A percentile compares a stretch with the other conserved stretches of the same genome.
Conservation (phyloP, 2,797 vertebrate species). For the Carduelis carduelis region DNA sequence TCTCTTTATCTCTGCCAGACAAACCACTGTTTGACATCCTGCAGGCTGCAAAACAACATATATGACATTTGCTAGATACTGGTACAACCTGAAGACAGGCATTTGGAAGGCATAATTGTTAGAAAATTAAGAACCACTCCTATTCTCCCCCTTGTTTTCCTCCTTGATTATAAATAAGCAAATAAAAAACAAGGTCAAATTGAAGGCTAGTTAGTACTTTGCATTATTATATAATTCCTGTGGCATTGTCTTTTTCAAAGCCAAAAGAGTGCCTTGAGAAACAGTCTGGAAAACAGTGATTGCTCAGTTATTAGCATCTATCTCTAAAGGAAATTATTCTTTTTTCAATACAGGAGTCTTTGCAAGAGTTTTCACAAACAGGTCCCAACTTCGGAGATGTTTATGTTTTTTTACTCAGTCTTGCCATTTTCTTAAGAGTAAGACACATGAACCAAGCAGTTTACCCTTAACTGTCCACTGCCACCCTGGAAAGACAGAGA, state of each 20-base stretch:
- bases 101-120: background rate
- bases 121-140: background rate
- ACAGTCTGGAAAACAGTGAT: background rate
- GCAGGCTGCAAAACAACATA: background rate
- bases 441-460: background rate
- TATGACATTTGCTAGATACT: background rate
- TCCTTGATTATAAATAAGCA: background rate
- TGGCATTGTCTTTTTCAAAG: background rate
- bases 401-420: background rate
- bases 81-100: background rate
- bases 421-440: background rate
- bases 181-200: background rate
- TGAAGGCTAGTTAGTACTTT: background rate
- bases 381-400: background rate
- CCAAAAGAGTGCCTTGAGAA: background rate
- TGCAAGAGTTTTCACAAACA: background rate
- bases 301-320: background rate
- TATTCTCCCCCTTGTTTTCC: background rate
- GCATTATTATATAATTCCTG: background rate
- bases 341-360: background rate
- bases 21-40: background rate
- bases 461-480: background rate
- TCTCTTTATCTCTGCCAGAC: background rate
- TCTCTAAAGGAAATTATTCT: background rate
- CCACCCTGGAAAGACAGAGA: background rate